Conservation (phyloP, 92 coral and sea anemone genomes). For the Epizoanthus ramosus region DNA sequence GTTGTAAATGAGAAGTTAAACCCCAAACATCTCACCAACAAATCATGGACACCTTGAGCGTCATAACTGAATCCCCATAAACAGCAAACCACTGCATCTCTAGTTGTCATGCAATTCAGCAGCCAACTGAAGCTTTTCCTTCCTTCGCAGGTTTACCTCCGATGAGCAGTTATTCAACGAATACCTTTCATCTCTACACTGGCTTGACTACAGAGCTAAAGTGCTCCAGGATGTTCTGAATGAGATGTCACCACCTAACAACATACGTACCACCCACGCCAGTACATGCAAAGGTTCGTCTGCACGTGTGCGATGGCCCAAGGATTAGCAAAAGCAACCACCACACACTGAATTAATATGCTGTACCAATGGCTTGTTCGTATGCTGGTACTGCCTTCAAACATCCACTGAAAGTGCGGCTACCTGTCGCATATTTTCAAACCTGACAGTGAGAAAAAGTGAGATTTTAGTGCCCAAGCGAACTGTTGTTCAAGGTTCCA, state of each 20-base stretch:
- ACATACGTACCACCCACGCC: slow-evolving; percentile 62
- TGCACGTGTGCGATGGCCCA: slow-evolving; percentile 70
- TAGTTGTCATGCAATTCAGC: neutral
- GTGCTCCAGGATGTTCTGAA: slow-evolving; percentile 73
- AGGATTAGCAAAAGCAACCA: neutral
- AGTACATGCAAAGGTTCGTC: slow-evolving; percentile 61
- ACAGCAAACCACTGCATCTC: neutral
- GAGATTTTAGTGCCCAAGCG: too few relatives aligned
- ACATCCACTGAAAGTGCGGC: too few relatives aligned
- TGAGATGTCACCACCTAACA: slow-evolving; percentile 45
- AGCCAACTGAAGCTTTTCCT: neutral
- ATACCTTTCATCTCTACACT: slow-evolving; percentile 68
- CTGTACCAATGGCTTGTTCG: too few relatives aligned
- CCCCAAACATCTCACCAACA: too few relatives aligned
- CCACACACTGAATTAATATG: too few relatives aligned
- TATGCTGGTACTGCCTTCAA: too few relatives aligned
- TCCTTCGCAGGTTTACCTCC: slow-evolving; percentile 52
- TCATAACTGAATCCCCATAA: too few relatives aligned
- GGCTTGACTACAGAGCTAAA: slow-evolving; percentile 79
- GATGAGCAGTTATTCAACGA: slow-evolving; percentile 63
- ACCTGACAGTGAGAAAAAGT: too few relatives aligned
- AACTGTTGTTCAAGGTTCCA: too few relatives aligned
- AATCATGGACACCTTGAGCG: too few relatives aligned
- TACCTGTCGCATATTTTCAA: too few relatives aligned
- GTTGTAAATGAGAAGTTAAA: too few relatives aligned